Conservation (phyloP, 2,888 invertebrate species). For the Ctenicera cuprea region DNA sequence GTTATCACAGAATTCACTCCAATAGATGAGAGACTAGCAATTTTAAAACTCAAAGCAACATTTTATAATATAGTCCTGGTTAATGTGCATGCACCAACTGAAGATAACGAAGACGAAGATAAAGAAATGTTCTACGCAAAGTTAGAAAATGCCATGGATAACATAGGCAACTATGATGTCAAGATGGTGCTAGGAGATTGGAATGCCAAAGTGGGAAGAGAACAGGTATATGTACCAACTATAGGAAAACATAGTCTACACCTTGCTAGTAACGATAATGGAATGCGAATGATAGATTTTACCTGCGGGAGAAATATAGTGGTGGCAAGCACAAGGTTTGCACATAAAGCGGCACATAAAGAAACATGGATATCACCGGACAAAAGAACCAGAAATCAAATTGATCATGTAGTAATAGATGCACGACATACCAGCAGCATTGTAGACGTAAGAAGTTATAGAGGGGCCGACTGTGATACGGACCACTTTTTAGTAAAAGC, state of each 20-base stretch:
- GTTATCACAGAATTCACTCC: constrained; percentile 1
- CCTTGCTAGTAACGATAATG: constrained; percentile 3
- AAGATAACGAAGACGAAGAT: not conserved
- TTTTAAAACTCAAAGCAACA: constrained; percentile 9
- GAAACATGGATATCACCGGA: constrained; percentile 17
- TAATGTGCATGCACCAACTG: not conserved
- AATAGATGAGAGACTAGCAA: constrained; percentile 10
- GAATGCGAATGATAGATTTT: constrained; percentile 11
- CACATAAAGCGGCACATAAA: constrained; percentile 7
- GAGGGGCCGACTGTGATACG: not conserved
- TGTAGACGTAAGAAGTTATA: constrained; percentile 9
- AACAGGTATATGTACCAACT: constrained; percentile 1
- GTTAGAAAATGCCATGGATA: constrained; percentile 1
- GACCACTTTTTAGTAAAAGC: constrained; percentile 1
- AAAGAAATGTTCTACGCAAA: constrained; percentile 14
- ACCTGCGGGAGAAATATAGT: constrained; percentile 2
- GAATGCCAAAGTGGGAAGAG: not conserved
- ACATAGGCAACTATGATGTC: not conserved
- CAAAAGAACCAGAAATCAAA: constrained; percentile 12
- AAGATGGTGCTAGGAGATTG: not conserved
- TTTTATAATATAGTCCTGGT: constrained; percentile 11
- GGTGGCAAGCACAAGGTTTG: not conserved
- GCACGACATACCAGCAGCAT: not conserved
- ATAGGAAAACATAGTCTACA: constrained; percentile 9
- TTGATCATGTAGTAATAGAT: constrained; percentile 6